Evolutionary conservation across 2,113 vertebrate genomes (phyloP).

Genomic region (Rousettus leschenaultii): DNA sequence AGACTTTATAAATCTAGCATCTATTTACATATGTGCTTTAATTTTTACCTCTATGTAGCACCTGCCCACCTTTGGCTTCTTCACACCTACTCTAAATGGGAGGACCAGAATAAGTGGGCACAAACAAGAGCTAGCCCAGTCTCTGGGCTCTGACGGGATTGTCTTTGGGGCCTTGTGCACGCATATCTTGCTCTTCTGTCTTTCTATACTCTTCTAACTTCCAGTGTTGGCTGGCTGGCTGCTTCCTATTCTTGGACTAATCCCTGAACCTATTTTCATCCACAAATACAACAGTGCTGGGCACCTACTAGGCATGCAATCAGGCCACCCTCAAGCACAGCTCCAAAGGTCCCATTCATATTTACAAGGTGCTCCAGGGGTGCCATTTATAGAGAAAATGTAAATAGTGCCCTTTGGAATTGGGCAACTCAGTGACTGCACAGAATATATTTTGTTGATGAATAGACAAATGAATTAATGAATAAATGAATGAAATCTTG

Average conservation of each 20-base stretch:
- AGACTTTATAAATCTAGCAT: neutral
- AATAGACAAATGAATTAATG: neutral
- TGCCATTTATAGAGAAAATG: neutral
- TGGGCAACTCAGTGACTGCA: neutral
- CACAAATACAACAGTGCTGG: neutral
- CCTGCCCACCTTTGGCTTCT: neutral
- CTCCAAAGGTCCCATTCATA: neutral
- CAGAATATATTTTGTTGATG: neutral
- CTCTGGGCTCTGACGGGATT: neutral
- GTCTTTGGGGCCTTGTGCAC: neutral
- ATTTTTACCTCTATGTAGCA: neutral
- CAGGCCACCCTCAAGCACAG: neutral
- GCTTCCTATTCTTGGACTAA: neutral
- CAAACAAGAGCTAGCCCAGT: neutral
- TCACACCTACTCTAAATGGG: neutral
- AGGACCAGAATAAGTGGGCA: too few relatives aligned
- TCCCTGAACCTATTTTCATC: neutral
- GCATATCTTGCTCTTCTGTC: neutral
- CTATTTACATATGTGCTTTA: neutral
- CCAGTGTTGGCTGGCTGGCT: neutral
- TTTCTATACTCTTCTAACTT: neutral
- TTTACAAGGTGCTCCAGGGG: neutral
- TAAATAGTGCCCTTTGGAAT: neutral
- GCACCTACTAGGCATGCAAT: rapidly evolving
- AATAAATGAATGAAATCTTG: neutral